Evolutionary conservation across 2,797 vertebrate genomes (phyloP), one percentile per base, ranked within the genome.

Genomic region (Scolopax rusticola): DNA sequence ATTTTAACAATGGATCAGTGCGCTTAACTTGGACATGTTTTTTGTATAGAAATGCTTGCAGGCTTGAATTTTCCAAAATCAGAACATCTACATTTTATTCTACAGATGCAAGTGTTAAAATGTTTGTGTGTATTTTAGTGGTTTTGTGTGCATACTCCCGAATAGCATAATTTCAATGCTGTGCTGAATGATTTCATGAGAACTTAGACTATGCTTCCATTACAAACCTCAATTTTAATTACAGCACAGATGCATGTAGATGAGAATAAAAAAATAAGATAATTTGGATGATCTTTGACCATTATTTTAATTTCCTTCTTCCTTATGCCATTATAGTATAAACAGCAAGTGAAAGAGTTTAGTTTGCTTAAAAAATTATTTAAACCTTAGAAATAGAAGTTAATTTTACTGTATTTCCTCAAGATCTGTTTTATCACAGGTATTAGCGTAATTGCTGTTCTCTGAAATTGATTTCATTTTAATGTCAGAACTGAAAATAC

Each of bases 21-120:
- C 0, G 1, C 15, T 74, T 53, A 45, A 53, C 20, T 53, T 93
- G 68, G 33, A 51, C 7, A 6, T 54, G 13, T 68, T 75, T 32
- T 78, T 80, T 1, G 0, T 56, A 43, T 28, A 89, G 53, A 92
- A 92, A 83, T 80, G 48, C 16, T 78, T 27, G 41, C 41, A 71
- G 47, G 18, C 19, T 50, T 89, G 36, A 77, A 18, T 82, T 93
- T 94, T 75, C 50, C 16, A 32, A 18, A 86, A 88, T 30, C 63
- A 33, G 43, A 92, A 18, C 18, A 48, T 87, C 17, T 57, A 12
- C 10, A n/a, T 75, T 93, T 76, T 93, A 60, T 89, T 76, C 36
- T n/a, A 38, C 20, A 64, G 75, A 80, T 85, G 64, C 60, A 93
- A 70, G n/a, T 59, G 60, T 95, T 95, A 88, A 88, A 90, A 74